These are phyloP conservation scores for Chelon auratus DNA, from an alignment of 2,797 vertebrate species.

Conservation along the genomic window DNA sequence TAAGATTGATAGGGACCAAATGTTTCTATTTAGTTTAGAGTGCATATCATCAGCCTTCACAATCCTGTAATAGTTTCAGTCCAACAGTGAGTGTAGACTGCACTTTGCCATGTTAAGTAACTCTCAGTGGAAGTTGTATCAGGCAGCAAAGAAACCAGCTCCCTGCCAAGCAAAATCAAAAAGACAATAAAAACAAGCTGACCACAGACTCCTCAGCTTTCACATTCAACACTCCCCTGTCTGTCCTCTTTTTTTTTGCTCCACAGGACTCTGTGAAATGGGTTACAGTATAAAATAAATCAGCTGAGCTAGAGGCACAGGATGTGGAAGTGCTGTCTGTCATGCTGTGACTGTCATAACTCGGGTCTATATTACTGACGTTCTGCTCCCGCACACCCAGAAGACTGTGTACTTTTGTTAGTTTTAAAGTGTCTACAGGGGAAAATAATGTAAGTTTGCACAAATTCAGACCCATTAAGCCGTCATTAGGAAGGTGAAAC, in stretches of 20 bases:
- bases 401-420: not conserved
- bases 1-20: too few species aligned
- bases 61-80: not conserved
- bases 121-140: constrained; percentile 12
- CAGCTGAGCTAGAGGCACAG: constrained; percentile 2
- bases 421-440: not conserved
- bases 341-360: constrained; percentile 32
- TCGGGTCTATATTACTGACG: not conserved
- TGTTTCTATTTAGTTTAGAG: not conserved
- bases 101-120: not conserved
- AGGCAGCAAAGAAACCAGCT: constrained; percentile 26
- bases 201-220: constrained; percentile 56
- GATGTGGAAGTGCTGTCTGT: constrained; percentile 23
- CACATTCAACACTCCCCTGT: constrained; percentile 42
- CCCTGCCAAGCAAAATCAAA: constrained; percentile 45
- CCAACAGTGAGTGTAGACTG: not conserved
- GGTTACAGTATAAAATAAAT: constrained; percentile 43
- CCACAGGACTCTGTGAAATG: constrained; percentile 30
- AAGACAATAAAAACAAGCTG: constrained; percentile 59
- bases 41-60: not conserved
- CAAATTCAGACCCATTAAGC: not conserved
- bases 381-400: not conserved
- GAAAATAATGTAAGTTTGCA: constrained; percentile 6
- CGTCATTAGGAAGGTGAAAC: not conserved
- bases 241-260: constrained; percentile 56